Evolutionary conservation across 2,797 vertebrate genomes (phyloP).

Genomic region (Ptychadena robeensis): DNA sequence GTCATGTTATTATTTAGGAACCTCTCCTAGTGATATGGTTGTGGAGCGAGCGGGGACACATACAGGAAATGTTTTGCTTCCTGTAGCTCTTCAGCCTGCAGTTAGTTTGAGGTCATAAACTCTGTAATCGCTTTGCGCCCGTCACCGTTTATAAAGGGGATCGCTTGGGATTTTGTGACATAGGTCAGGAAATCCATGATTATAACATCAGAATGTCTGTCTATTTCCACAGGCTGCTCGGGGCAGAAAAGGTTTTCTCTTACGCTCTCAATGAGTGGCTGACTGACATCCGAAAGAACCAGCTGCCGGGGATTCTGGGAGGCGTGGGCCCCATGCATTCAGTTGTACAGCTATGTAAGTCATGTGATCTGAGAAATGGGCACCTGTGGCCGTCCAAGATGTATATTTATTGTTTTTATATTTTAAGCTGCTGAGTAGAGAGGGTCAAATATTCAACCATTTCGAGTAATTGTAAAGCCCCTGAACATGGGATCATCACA

Average conservation of each 20-base stretch:
- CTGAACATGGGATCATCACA: too few species aligned
- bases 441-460: too few species aligned
- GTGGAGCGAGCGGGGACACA: neutral
- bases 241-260: slow-evolving; percentile 91
- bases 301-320: slow-evolving; percentile 89
- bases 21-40: neutral
- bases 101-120: neutral
- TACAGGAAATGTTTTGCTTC: slow-evolving; percentile 29
- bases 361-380: too few species aligned
- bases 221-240: slow-evolving; percentile 78
- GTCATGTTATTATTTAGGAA: neutral
- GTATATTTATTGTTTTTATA: too few species aligned
- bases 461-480: too few species aligned
- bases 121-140: neutral
- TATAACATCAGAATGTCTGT: neutral
- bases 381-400: too few species aligned
- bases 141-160: neutral
- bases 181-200: neutral
- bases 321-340: slow-evolving; percentile 95
- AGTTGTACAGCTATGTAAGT: slow-evolving; percentile 91
- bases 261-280: slow-evolving; percentile 92
- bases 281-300: slow-evolving; percentile 91
- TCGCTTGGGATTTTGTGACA: neutral
- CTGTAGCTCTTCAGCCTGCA: slow-evolving; percentile 4
- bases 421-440: too few species aligned